These are phyloP conservation scores for Eulacestoma nigropectus DNA, from an alignment of 2,113 vertebrate genomes.

Conservation along the genomic window DNA sequence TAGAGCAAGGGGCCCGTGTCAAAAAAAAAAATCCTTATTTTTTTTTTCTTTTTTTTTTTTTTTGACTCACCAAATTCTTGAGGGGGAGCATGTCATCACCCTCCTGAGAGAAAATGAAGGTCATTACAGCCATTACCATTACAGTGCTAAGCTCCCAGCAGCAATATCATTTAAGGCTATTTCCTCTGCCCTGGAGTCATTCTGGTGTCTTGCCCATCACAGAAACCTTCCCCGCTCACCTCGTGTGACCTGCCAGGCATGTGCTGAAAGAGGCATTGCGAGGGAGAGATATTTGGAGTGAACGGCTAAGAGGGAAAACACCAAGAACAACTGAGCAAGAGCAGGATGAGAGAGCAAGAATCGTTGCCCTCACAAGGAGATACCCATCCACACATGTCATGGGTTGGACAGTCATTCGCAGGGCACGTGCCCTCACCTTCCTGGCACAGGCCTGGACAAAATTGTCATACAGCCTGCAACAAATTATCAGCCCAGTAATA, in stretches of 20 bases:
- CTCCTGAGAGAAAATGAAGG: not conserved
- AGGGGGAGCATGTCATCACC: not conserved
- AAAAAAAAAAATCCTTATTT: not conserved
- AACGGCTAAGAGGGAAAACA: not conserved
- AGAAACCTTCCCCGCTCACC: not conserved
- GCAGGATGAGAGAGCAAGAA: not conserved
- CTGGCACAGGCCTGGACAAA: not conserved
- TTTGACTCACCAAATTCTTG: not conserved
- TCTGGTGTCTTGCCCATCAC: not conserved
- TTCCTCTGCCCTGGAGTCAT: not conserved
- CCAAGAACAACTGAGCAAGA: not conserved
- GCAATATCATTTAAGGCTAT: not conserved
- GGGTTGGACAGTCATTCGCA: not conserved
- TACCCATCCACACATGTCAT: not conserved
- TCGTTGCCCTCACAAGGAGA: not conserved
- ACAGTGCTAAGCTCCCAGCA: not conserved
- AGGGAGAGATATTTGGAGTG: not conserved
- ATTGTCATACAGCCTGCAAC: not conserved
- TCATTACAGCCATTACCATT: not conserved
- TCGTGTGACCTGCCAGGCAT: not conserved
- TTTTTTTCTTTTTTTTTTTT: not conserved
- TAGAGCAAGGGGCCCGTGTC: fast-evolving
- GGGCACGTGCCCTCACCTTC: not conserved
- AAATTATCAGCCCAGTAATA: not conserved
- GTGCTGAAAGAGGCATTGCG: not conserved